Evolutionary conservation across 1,140 invertebrate genomes (phyloP).

Genomic region (Venturia canescens): DNA sequence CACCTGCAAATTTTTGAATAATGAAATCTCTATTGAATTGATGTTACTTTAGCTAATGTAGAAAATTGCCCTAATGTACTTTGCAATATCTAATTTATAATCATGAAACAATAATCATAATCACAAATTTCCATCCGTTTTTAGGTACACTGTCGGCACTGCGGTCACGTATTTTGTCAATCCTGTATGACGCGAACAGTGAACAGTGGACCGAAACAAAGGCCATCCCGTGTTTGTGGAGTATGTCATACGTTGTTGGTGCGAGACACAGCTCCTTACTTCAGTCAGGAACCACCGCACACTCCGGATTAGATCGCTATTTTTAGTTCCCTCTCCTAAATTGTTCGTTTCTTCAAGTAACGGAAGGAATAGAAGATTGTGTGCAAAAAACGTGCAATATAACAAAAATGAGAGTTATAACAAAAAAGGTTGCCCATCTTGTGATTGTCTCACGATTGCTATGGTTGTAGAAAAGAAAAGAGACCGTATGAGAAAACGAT

Average conservation of each 20-base stretch:
- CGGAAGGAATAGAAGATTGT: neutral
- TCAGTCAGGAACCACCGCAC: constrained; percentile 91
- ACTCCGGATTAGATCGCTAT: constrained; percentile 78
- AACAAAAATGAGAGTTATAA: constrained; percentile 21
- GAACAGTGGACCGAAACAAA: constrained; percentile 89
- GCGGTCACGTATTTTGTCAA: constrained; percentile 95
- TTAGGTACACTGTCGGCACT: constrained; percentile 95
- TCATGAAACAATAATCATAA: neutral
- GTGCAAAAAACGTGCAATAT: constrained; percentile 67
- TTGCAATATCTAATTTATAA: too few species aligned
- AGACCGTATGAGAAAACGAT: neutral
- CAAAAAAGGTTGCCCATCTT: constrained; percentile 22
- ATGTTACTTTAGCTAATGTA: too few species aligned
- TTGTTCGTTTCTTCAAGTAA: constrained; percentile 17
- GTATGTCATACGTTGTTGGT: constrained; percentile 98
- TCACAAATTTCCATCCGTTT: constrained; percentile 58
- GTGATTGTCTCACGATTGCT: constrained; percentile 4
- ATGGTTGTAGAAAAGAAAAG: neutral
- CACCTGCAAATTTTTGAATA: too few species aligned
- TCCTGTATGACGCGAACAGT: constrained; percentile 90
- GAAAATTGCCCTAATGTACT: too few species aligned
- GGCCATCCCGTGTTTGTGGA: constrained; percentile 93
- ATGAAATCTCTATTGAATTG: too few species aligned
- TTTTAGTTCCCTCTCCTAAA: constrained; percentile 36
- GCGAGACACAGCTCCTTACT: constrained; percentile 95